phyloP scores from a whole-genome alignment of 2,113 vertebrate genomes.

The Leucopsar rothschildi region DNA sequence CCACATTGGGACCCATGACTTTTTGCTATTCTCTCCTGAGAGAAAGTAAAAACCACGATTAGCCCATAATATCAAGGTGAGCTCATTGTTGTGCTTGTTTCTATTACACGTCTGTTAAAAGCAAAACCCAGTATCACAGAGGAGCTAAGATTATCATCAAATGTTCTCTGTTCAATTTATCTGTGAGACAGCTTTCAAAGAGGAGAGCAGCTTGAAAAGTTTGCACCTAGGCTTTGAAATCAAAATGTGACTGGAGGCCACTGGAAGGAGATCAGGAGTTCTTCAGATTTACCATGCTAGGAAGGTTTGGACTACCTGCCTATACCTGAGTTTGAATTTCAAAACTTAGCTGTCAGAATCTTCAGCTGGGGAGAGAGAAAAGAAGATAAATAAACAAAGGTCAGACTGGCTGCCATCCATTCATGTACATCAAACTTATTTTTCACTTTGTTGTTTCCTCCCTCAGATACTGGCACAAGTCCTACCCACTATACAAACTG shows the following conservation, averaged over 20 bases:
- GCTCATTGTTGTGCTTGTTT: not conserved
- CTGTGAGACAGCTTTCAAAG: not conserved
- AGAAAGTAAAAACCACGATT: not conserved
- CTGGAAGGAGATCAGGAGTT: not conserved
- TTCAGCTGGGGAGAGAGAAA: not conserved
- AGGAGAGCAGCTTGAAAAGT: not conserved
- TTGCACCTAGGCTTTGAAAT: not conserved
- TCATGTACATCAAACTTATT: not conserved
- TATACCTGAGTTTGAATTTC: not conserved
- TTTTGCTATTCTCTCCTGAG: conserved; percentile 88
- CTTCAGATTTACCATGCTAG: not conserved
- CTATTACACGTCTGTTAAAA: not conserved
- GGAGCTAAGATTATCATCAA: not conserved
- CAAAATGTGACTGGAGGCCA: not conserved
- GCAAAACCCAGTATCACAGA: not conserved
- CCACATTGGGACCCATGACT: conserved; percentile 95
- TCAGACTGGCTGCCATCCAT: not conserved
- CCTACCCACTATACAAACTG: not conserved
- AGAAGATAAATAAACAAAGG: not conserved
- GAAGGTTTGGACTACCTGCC: not conserved
- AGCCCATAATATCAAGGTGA: not conserved
- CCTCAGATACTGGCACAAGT: not conserved
- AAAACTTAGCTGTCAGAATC: not conserved
- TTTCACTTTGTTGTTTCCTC: not conserved
- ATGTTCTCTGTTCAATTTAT: not conserved